phyloP scores from a whole-genome alignment of 2,888 invertebrate genomes.

The Bombylius discolor region DNA sequence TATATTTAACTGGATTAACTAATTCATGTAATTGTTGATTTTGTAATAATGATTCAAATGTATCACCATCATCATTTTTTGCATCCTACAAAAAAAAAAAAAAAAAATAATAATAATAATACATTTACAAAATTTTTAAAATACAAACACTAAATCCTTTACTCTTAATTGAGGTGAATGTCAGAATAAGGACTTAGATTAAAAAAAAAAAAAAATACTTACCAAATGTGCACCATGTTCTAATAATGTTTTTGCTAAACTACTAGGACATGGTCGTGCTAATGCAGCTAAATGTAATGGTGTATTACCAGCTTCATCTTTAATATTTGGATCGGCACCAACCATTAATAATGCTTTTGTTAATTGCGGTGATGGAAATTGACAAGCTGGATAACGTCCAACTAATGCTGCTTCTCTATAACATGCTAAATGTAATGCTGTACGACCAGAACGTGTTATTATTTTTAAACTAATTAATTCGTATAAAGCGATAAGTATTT shows the following conservation, averaged over 20 bases:
- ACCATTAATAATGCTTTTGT: constrained; percentile 64
- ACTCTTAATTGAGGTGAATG: neutral
- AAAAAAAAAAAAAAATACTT: constrained; percentile 11
- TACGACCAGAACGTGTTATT: constrained; percentile 48
- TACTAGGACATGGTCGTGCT: constrained; percentile 54
- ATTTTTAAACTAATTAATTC: constrained; percentile 61
- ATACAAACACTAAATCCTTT: too few relatives aligned
- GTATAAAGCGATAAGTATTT: constrained; percentile 61
- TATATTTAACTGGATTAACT: constrained; percentile 64
- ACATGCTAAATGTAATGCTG: constrained; percentile 72
- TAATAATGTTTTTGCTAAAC: constrained; percentile 59
- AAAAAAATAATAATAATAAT: neutral
- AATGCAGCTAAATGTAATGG: constrained; percentile 75
- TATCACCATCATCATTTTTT: constrained; percentile 61
- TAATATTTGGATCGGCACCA: constrained; percentile 67
- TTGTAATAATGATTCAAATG: constrained; percentile 56
- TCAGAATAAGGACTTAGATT: too few relatives aligned
- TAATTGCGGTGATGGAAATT: constrained; percentile 55
- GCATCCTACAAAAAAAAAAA: constrained; percentile 33
- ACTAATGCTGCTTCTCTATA: constrained; percentile 59
- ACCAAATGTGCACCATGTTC: constrained; percentile 55
- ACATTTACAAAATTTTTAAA: too few relatives aligned
- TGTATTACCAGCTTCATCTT: constrained; percentile 75
- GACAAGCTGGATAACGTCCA: constrained; percentile 54
- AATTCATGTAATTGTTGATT: constrained; percentile 50